Evolutionary conservation across 1,140 invertebrate genomes (phyloP).

Genomic region (Arion vulgaris): DNA sequence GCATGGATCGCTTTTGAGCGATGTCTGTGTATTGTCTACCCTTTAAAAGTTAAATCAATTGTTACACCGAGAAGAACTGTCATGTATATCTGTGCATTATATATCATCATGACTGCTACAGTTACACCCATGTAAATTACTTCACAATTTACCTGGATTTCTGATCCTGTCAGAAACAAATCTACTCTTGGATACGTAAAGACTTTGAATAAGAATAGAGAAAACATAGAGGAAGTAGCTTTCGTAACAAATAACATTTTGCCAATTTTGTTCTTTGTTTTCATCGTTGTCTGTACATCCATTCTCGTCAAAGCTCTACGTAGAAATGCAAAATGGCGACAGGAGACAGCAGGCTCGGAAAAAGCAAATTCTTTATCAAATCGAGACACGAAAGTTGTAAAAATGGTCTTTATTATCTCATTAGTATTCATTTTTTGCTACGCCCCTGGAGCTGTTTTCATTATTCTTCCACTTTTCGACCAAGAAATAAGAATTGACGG

Average conservation of each 20-base stretch:
- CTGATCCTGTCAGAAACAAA: constrained; percentile 7
- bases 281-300: background rate
- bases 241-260: background rate
- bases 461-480: no score
- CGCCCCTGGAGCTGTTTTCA: no score
- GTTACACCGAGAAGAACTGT: background rate
- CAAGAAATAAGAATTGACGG: no score
- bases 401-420: background rate
- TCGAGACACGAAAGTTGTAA: background rate
- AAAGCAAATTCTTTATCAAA: background rate
- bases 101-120: background rate
- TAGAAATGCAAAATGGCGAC: background rate
- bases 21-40: background rate
- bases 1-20: constrained; percentile 5
- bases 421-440: no score
- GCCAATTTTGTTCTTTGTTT: background rate
- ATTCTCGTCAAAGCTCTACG: background rate
- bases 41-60: background rate
- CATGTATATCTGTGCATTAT: background rate
- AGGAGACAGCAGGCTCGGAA: background rate
- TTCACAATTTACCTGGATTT: background rate
- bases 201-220: background rate
- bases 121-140: background rate
- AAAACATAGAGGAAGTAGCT: background rate
- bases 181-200: background rate